Base-by-base conservation (phyloP, 2,888 invertebrate species). In the Conops quadrifasciatus region DNA sequence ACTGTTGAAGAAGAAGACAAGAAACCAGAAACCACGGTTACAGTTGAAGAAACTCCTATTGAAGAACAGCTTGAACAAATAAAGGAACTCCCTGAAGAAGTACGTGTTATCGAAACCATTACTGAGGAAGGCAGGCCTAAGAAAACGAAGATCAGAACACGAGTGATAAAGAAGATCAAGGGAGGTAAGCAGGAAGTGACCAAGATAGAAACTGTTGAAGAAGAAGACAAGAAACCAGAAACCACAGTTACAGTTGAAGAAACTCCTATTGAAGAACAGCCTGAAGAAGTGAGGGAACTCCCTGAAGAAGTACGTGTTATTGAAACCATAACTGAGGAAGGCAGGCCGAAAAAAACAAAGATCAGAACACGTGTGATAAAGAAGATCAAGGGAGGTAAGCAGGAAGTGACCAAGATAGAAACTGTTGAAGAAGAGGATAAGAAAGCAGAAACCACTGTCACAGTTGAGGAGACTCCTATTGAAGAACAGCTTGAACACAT, bases 41-140 rank as follows among this genome's bases (percentile, higher is more conserved):
- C 75, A 16, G 75, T 75, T 3, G 77, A 75, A 72, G 78, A 62
- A 71, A 68, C 80, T 78, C 70, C 71, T 58, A 3, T 66, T 1
- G 59, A 59, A 15, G 59, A 28, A 59, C 59, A 28, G n/a, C 59
- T 2, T 13, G 66, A 71, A 28, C 64, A 67, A 15, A 15, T 77
- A 0, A 77, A 81, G 70, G 83, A 85, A 77, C 67, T 83, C 47
- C 83, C 83, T 7, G 84, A 85, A 77, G 81, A 81, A 74, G 80
- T 84, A 0, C 72, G 70, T 16, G 70, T 75, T 60, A 19, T 72
- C 59, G 74, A 81, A 73, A 73, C 74, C 5, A 69, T 76, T 0
- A 74, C 76, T 2, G 74, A 78, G 67, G 77, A 80, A 49, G 78
- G 78, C 26, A 78, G 77, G 67, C 84, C 86, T 0, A 84, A 81